Base-by-base conservation (phyloP, 92 coral and sea anemone species). In the Porites evermanni region DNA sequence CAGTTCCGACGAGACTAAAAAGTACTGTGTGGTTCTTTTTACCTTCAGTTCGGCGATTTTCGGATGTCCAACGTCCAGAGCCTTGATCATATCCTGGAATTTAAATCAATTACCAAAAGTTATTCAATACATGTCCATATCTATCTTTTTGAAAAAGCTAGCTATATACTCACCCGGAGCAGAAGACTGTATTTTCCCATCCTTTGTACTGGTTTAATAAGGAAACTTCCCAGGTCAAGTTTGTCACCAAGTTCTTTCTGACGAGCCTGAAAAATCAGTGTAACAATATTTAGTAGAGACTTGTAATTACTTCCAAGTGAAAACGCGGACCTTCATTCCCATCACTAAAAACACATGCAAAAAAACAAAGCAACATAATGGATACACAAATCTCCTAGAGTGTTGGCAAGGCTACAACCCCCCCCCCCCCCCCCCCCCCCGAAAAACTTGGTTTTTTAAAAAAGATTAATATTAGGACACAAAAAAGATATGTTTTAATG, bases 131-230 rank as follows among this genome's bases (percentile, higher is more conserved):
- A 64, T 24, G 69, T 63, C 18, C 18, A 18, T 32, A 21, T 21
- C 64, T 58, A 6, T 17, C 16, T 44, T 1, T 51, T 64, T 32
- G 44, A 60, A 19, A 5, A 8, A 23, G 71, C 3, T 29, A 24
- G 23, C 18, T 17, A 16, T 29, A 9, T 26, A 47, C 95, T 91
- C 70, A 97, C 99, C 92, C 94, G 88, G 75, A 97, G 72, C 12
- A 97, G 89, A 23, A 97, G 88, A 18, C 95, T 95, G 80, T 97
- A 97, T 76, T 97, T 97, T 63, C 99, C 98, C 96, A 97, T 97
- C 64, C 99, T 86, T 80, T 97, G 99, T 7, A 97, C 99, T 18
- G 99, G 99, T 85, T 97, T 97, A 64, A 97, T 97, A 14, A 97
- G 96, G 79, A 89, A 97, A 82, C 99, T 97, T 16, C 99, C 96